Percentiles rank a stretch among this genome's conserved stretches.
phyloP scores from a whole-genome alignment of 2,113 vertebrate species.

The Centrocercus urophasianus region DNA sequence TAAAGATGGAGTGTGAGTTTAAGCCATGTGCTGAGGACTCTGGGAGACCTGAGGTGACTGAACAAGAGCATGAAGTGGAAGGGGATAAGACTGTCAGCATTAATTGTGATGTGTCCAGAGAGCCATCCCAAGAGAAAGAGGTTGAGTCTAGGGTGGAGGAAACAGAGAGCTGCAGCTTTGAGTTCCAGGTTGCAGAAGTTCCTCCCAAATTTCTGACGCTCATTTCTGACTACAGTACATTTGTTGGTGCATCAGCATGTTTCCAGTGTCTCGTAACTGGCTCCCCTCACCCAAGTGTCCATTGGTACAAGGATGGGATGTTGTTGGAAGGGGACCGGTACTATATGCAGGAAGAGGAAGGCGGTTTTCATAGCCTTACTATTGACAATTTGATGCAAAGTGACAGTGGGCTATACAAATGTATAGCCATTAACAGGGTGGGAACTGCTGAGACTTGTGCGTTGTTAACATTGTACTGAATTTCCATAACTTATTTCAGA shows the following conservation, averaged over 20 bases:
- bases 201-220: slow-evolving; percentile 88
- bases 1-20: slow-evolving; percentile 89
- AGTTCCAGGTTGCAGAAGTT: slow-evolving; percentile 89
- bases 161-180: slow-evolving; percentile 88
- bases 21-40: slow-evolving; percentile 79
- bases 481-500: not conserved
- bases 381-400: slow-evolving; percentile 83
- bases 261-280: slow-evolving; percentile 92
- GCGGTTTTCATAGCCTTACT: slow-evolving; percentile 87
- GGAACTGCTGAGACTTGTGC: slow-evolving; percentile 86
- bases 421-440: slow-evolving; percentile 85
- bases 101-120: slow-evolving; percentile 86
- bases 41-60: slow-evolving; percentile 84
- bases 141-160: slow-evolving; percentile 88
- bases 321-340: slow-evolving; percentile 83
- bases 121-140: slow-evolving; percentile 82
- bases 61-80: slow-evolving; percentile 78
- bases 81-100: slow-evolving; percentile 81
- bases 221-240: slow-evolving; percentile 84
- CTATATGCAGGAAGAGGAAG: slow-evolving; percentile 85
- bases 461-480: slow-evolving; percentile 84
- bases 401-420: slow-evolving; percentile 92
- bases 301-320: slow-evolving; percentile 89
- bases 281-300: slow-evolving; percentile 83
- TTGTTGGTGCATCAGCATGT: slow-evolving; percentile 83